Percentiles rank a stretch among this genome's conserved stretches.
These are phyloP conservation scores for Pseudanteris insignis DNA, from an alignment of 2,888 invertebrate genomes.

Conservation along the genomic window DNA sequence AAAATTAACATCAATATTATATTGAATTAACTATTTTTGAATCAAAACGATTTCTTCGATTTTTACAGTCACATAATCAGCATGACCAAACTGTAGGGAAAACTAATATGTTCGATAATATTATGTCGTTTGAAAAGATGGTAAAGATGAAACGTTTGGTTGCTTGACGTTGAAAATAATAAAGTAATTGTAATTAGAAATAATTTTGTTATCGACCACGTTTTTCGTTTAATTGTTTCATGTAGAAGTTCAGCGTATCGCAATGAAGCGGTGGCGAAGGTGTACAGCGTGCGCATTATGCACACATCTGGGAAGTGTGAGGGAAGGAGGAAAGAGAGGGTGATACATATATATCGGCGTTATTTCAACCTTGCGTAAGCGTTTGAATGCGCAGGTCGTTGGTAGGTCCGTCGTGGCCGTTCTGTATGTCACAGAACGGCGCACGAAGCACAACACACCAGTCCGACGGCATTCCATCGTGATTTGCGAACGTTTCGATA, in stretches of 20 bases:
- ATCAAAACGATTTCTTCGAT: too few species aligned
- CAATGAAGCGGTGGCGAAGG: slow-evolving; percentile 14
- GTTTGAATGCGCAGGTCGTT: slow-evolving; percentile 51
- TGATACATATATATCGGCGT: slow-evolving; percentile 42
- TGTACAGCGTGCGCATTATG: slow-evolving; percentile 13
- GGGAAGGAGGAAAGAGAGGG: slow-evolving; percentile 14
- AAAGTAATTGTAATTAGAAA: too few species aligned
- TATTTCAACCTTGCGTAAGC: slow-evolving; percentile 58
- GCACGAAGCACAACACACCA: slow-evolving; percentile 54
- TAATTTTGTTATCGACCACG: too few species aligned
- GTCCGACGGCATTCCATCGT: slow-evolving; percentile 62
- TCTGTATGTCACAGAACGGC: slow-evolving; percentile 59
- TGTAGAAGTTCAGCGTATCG: slow-evolving; percentile 3
- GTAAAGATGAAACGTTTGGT: too few species aligned
- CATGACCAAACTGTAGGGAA: too few species aligned
- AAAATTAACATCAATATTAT: too few species aligned
- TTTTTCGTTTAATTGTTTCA: too few species aligned
- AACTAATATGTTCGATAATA: too few species aligned
- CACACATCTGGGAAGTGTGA: slow-evolving; percentile 1
- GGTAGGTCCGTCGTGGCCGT: slow-evolving; percentile 47
- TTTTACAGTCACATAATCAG: too few species aligned
- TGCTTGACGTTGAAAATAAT: too few species aligned
- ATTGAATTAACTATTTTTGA: too few species aligned
- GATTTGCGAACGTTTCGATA: slow-evolving; percentile 64
- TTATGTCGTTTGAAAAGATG: too few species aligned